phyloP scores from a whole-genome alignment of 2,888 invertebrate species.

The Megaustenia siamemsis region DNA sequence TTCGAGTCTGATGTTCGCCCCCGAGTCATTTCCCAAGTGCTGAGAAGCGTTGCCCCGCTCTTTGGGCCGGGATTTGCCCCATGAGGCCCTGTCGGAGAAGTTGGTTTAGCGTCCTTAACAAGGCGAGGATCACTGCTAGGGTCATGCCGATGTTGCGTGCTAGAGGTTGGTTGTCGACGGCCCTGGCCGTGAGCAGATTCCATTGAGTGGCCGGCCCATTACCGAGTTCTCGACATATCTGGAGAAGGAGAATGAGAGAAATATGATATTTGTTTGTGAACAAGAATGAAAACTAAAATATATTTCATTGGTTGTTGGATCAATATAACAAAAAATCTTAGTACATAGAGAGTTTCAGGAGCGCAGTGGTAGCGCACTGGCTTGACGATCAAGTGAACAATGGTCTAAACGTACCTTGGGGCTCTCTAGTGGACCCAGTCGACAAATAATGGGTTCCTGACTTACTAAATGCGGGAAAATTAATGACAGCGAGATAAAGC shows the following conservation, averaged over 20 bases:
- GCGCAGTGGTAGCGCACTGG: too few species aligned
- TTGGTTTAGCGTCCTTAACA: conserved; percentile 3
- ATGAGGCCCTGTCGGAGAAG: conserved; percentile 1
- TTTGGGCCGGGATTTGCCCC: neutral
- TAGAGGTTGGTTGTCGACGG: conserved; percentile 43
- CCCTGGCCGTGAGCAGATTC: conserved; percentile 46
- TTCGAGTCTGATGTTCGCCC: neutral
- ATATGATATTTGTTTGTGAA: neutral
- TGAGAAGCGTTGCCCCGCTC: neutral
- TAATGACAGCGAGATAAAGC: too few species aligned
- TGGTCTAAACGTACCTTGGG: too few species aligned
- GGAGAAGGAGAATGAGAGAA: neutral
- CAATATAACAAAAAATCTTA: neutral
- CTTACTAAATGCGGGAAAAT: too few species aligned
- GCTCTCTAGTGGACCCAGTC: too few species aligned
- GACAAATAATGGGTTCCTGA: too few species aligned
- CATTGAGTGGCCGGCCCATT: conserved; percentile 52
- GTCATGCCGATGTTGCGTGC: conserved; percentile 9
- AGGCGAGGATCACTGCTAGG: conserved; percentile 1
- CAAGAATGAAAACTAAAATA: neutral
- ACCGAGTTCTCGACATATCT: conserved; percentile 46
- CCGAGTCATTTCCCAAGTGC: neutral
- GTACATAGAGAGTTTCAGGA: too few species aligned
- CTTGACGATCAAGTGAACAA: too few species aligned
- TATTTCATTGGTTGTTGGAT: neutral